Evolutionary conservation across 30 jellyfish, hydroid and myxozoan species (phyloP), one percentile per base, ranked within the genome.

Genomic region (Rhopilema esculentum): DNA sequence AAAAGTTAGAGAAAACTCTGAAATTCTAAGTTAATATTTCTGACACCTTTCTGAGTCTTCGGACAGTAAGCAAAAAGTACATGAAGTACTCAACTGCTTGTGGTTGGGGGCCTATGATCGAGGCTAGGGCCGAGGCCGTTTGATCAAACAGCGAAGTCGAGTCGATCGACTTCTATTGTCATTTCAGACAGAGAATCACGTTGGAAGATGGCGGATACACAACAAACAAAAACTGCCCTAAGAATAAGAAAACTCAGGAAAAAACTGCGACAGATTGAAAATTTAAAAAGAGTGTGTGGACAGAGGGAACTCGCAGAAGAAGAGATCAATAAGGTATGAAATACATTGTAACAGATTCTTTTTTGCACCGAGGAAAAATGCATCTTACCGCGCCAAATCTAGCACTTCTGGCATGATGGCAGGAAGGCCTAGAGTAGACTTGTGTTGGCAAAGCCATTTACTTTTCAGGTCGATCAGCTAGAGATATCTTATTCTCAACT

Each of bases 221-320:
- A 79, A 23, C 80, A 65, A 49, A 62, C 91, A 57, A 24, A 31
- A 9, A 40, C 26, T 22, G 84, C 8, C 70, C 53, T 29, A 65
- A 72, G 30, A 29, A 71, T 90, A 74, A 62, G 99, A 49, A 95
- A 95, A 52, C 91, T 95, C 40, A 79, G 99, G 79, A 95, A 95
- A 52, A 95, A 95, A 77, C 96, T 95, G 29, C 87, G 99, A 31
- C 99, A 95, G 79, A 85, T 95, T 28, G 99, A 95, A 49, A 95
- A 82, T 74, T 72, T 95, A 91, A 88, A 85, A 49, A 67, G 93
- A 48, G 12, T 69, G 21, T 30, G 88, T 49, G 91, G 89, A 16
- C 82, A 74, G 65, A 78, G 99, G 66, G 97, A 82, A 7, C 78
- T 95, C 29, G 62, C 97, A 0, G 91, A 79, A 0, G 97, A 90